These are phyloP conservation scores for Drosophila sordidula DNA, from an alignment of 2,888 invertebrate species.

Conservation along the genomic window DNA sequence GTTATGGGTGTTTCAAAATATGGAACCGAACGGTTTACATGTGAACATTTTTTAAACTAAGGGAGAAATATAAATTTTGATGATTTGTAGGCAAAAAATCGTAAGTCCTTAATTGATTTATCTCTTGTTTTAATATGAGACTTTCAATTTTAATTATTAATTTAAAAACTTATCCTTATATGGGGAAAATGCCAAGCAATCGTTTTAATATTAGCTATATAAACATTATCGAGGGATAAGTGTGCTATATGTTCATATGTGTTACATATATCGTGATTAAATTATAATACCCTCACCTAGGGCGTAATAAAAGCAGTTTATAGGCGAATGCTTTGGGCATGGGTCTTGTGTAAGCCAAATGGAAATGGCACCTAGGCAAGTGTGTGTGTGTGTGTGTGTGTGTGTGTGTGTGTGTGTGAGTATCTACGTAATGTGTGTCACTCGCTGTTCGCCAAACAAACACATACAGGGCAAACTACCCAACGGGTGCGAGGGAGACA, in stretches of 20 bases:
- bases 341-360: slow-evolving; percentile 55
- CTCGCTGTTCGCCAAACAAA: slow-evolving; percentile 27
- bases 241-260: neutral
- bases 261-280: neutral
- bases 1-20: too few relatives aligned
- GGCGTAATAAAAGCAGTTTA: slow-evolving; percentile 35
- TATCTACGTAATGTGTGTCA: slow-evolving; percentile 54
- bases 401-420: neutral
- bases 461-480: slow-evolving; percentile 15
- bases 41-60: too few relatives aligned
- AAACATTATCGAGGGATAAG: too few relatives aligned
- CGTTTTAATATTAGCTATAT: neutral
- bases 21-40: too few relatives aligned
- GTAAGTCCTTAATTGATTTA: too few relatives aligned
- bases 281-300: slow-evolving; percentile 9
- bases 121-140: too few relatives aligned
- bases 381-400: slow-evolving; percentile 21
- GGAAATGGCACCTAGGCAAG: slow-evolving; percentile 28
- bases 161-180: too few relatives aligned
- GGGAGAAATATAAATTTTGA: too few relatives aligned
- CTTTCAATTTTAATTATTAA: too few relatives aligned
- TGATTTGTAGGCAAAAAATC: too few relatives aligned
- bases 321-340: slow-evolving; percentile 10
- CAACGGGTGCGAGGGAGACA: slow-evolving; percentile 15
- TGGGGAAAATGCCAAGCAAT: neutral